Base-by-base conservation (phyloP, 2,888 invertebrate species). In the Criorhina ranunculi region DNA sequence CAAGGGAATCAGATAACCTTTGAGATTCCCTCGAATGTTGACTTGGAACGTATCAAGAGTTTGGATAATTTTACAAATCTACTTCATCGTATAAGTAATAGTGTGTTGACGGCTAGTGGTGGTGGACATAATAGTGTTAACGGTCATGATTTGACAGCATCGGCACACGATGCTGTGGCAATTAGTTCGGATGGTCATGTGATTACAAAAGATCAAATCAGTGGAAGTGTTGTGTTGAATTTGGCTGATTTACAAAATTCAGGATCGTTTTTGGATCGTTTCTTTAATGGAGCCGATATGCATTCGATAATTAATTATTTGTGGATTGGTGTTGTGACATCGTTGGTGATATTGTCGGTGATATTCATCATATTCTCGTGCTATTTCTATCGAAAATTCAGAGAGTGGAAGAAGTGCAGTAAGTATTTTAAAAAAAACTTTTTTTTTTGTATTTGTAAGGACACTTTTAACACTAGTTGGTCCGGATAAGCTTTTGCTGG, bases 331-430 rank as follows among this genome's bases (percentile, higher is more conserved):
- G 90, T 91, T 40, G 92, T 91, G 73, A 91, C 89, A 53, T 89
- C 91, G 1, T 80, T 91, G 87, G 88, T 91, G 42, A 87, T 91
- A 17, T 87, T 91, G 15, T 91, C 91, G 0, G 87, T 91, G 72
- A 89, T 91, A 78, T 91, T 91, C 76, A 90, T 91, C 46, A 69
- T 91, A 51, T 91, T 91, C 87, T 91, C 91, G 75, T 91, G 90
- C 75, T 91, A 91, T 78, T 91, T 91, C 88, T 91, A 91, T 82
- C 89, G 91, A 64, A 91, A 91, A 82, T 91, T 91, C 86, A 89
- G 90, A 76, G 90, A 91, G 88, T 91, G 91, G 91, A 91, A 91
- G 78, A 91, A 91, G 85, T 91, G 91, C 92, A 91, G 91, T 91
- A 91, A 91, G 91, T 91, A 89, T 46, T 19, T 17, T 29, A n/a